These are phyloP conservation scores for Cancer borealis DNA, from an alignment of 2,888 invertebrate genomes.

Conservation along the genomic window DNA sequence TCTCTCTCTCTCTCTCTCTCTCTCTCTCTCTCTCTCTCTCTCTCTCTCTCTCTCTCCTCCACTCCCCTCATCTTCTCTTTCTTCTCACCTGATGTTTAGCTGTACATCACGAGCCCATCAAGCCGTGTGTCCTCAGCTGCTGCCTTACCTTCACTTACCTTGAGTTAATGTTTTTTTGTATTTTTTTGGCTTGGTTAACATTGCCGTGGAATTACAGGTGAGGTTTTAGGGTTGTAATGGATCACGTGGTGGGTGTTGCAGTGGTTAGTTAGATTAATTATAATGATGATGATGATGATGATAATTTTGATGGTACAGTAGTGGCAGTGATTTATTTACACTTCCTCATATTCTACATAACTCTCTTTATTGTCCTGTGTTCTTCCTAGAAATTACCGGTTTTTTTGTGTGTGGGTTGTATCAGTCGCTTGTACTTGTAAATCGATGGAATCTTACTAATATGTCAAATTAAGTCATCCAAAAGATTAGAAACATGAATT, in stretches of 20 bases:
- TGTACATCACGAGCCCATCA: background rate
- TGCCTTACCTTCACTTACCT: background rate
- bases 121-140: background rate
- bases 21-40: background rate
- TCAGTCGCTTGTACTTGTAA: background rate
- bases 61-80: background rate
- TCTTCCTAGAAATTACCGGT: no score
- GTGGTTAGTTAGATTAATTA: no score
- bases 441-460: background rate
- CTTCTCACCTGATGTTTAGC: background rate
- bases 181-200: no score
- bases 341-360: no score
- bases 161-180: background rate
- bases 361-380: no score
- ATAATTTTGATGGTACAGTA: no score
- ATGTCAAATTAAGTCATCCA: background rate
- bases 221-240: no score
- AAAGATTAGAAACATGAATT: background rate
- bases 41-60: background rate
- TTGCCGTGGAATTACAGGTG: no score
- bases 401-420: no score
- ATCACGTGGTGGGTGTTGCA: no score
- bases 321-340: no score
- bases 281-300: no score
- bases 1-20: constrained; percentile 3